These are phyloP conservation scores for Platalea minor DNA, from an alignment of 2,797 vertebrate genomes.

Conservation along the genomic window DNA sequence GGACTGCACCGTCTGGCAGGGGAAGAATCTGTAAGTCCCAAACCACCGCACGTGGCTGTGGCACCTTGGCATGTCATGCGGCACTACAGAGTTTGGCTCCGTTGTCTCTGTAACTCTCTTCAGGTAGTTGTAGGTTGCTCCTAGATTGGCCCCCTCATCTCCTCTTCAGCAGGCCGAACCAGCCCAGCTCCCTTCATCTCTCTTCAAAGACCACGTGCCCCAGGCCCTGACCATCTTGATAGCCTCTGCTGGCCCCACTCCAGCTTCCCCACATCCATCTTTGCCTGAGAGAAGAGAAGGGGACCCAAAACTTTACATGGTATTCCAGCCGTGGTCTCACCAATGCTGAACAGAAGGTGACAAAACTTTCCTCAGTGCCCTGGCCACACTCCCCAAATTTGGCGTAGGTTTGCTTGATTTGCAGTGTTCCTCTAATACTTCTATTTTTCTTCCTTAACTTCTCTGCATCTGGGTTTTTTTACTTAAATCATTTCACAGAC, in stretches of 20 bases:
- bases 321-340: background rate
- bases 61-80: background rate
- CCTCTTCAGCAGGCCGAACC: background rate
- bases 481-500: background rate
- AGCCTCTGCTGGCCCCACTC: background rate
- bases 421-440: background rate
- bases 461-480: background rate
- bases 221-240: background rate
- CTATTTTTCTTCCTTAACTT: background rate
- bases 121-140: background rate
- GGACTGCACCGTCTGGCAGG: background rate
- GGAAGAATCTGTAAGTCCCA: background rate
- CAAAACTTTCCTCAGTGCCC: background rate
- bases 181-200: background rate
- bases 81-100: background rate
- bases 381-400: background rate
- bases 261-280: background rate
- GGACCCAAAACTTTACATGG: background rate
- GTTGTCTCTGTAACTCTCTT: background rate
- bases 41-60: rapidly evolving
- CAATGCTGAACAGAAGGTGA: background rate
- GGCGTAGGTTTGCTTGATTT: background rate
- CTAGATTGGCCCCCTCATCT: background rate
- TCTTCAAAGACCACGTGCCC: background rate
- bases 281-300: background rate